Conservation (phyloP, 2,888 invertebrate genomes). For the Physocephala rufipes region DNA sequence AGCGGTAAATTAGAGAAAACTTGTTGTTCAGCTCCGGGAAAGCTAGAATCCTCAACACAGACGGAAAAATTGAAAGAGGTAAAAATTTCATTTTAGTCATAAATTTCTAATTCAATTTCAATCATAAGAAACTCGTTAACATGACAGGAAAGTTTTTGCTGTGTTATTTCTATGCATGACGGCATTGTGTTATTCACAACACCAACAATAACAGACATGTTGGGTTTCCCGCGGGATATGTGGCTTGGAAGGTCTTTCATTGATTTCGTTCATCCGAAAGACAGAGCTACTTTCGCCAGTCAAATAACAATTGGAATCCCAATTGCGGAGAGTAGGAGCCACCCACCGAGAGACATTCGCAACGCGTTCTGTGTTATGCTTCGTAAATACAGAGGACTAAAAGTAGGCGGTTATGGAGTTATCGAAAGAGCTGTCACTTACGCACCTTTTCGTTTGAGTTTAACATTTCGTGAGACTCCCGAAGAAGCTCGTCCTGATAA, state of each 20-base stretch:
- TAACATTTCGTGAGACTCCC: slow-evolving; percentile 74
- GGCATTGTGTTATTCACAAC: slow-evolving; percentile 83
- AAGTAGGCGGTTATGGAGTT: slow-evolving; percentile 71
- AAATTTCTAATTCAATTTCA: neutral
- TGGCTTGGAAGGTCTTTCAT: slow-evolving; percentile 88
- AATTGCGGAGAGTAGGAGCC: slow-evolving; percentile 67
- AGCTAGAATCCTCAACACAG: slow-evolving; percentile 49
- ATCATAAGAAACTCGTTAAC: neutral
- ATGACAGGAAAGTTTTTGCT: slow-evolving; percentile 78
- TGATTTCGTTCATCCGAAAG: slow-evolving; percentile 85
- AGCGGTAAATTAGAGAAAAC: slow-evolving; percentile 53
- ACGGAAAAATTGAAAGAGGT: slow-evolving; percentile 54
- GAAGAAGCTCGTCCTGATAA: slow-evolving; percentile 65
- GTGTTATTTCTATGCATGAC: slow-evolving; percentile 84
- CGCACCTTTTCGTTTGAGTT: slow-evolving; percentile 77
- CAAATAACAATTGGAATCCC: slow-evolving; percentile 77
- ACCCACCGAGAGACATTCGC: slow-evolving; percentile 64
- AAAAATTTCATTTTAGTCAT: slow-evolving; percentile 20
- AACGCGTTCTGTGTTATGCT: slow-evolving; percentile 73
- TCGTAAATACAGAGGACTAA: slow-evolving; percentile 73
- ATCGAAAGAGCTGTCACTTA: slow-evolving; percentile 71
- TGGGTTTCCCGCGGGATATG: slow-evolving; percentile 85
- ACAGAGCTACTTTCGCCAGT: slow-evolving; percentile 76
- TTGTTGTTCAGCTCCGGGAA: slow-evolving; percentile 53
- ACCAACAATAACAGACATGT: slow-evolving; percentile 72